Base-by-base conservation (phyloP, 2,113 vertebrate species). In the Sterrhoptilus dennistouni region DNA sequence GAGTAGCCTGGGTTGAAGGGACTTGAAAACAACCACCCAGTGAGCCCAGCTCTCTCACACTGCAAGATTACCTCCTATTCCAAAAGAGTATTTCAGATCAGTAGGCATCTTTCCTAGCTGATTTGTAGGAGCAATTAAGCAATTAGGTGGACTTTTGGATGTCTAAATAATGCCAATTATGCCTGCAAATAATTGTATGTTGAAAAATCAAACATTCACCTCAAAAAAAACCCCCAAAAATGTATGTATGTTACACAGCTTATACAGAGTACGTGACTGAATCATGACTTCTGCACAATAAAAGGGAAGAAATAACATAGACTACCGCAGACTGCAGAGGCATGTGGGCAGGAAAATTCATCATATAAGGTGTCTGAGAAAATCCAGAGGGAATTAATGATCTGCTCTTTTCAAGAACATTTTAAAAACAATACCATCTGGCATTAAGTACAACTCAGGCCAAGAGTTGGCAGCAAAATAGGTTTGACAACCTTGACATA, bases 361-460 rank as follows among this genome's bases (percentile, higher is more conserved):
- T 60, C 90, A 27, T 83, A 54, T 63, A 81, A 90, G 45, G 61
- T 86, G 31, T 49, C 69, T 93, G 42, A 95, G 72, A 69, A 96
- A 92, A 95, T 82, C 61, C 47, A 83, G 38, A 22, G 50, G 71
- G 72, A 86, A 94, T 93, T 95, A 93, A 79, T 84, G 93, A 96
- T 90, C 66, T 92, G 35, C 49, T 95, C 28, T 87, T 80, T 86
- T 96, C 82, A 94, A 74, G 90, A 98, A 93, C 57, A 93, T 82
- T 50, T 95, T 23, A 95, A 97, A 97, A 96, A 83, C 49, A 96
- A 97, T 93, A 76, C 86, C 92, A 97, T 97, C 94, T 98, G 95
- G 68, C 94, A 66, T 95, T 97, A 93, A 95, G 70, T 47, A 89
- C 17, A 97, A 95, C 87, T 90, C 52, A 59, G 91, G 89, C 93